These are phyloP conservation scores for Hyles euphorbiae DNA, from an alignment of 1,140 invertebrate species.

Conservation along the genomic window DNA sequence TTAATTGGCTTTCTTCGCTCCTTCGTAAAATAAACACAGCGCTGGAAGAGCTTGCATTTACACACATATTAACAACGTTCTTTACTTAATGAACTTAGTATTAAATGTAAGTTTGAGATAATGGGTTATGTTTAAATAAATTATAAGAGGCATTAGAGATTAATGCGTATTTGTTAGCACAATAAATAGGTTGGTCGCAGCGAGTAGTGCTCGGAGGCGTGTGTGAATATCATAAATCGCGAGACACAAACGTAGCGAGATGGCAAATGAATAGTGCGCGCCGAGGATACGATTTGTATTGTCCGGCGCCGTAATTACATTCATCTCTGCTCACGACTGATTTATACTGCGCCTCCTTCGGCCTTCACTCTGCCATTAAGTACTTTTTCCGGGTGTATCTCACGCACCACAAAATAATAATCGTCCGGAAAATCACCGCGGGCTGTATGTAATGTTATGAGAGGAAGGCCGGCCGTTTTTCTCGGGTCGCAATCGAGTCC, in stretches of 20 bases:
- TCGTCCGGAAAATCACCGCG: constrained; percentile 72
- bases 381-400: constrained; percentile 59
- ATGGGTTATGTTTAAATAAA: too few relatives aligned
- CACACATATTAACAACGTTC: too few relatives aligned
- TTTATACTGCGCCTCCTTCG: constrained; percentile 32
- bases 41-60: too few relatives aligned
- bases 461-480: constrained; percentile 65
- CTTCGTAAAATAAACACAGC: too few relatives aligned
- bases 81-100: too few relatives aligned
- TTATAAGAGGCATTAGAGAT: too few relatives aligned
- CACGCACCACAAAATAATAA: constrained; percentile 76
- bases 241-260: constrained; percentile 7
- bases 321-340: constrained; percentile 41
- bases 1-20: constrained; percentile 29
- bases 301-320: constrained; percentile 38
- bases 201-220: too few relatives aligned
- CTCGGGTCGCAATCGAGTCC: constrained; percentile 70
- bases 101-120: too few relatives aligned
- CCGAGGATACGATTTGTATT: constrained; percentile 29
- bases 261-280: constrained; percentile 15
- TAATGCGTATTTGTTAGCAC: too few relatives aligned
- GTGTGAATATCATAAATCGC: constrained; percentile 1
- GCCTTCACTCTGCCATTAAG: constrained; percentile 45
- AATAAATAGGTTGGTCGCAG: too few relatives aligned
- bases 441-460: constrained; percentile 75